Percentiles rank a stretch among this genome's conserved stretches.
Evolutionary conservation across 2,113 vertebrate genomes (phyloP).

Genomic region (Perca schrenkii): DNA sequence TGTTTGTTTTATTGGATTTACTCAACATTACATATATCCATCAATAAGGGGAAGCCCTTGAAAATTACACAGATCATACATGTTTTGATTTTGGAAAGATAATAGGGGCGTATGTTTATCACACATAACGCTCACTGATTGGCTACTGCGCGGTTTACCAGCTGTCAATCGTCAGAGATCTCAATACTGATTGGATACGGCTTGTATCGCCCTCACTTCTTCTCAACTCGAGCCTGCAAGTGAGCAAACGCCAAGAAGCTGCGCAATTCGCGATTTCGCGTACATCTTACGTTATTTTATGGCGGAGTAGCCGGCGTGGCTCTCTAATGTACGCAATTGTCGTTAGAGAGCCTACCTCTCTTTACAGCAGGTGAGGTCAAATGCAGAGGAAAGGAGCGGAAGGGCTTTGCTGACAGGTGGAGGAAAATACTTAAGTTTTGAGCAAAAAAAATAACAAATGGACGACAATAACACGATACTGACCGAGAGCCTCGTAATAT

Average conservation of each 20-base stretch:
- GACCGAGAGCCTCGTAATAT: constrained; percentile 86
- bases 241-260: constrained; percentile 21
- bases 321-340: constrained; percentile 16
- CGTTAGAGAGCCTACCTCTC: constrained; percentile 66
- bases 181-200: constrained; percentile 74
- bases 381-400: constrained; percentile 73
- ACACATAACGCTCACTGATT: constrained; percentile 42
- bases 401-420: constrained; percentile 79
- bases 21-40: background rate
- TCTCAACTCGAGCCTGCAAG: background rate
- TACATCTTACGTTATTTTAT: constrained; percentile 61
- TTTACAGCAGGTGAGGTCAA: constrained; percentile 84
- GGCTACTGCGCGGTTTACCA: constrained; percentile 2
- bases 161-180: constrained; percentile 50
- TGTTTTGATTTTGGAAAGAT: background rate
- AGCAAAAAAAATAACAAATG: constrained; percentile 69
- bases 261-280: constrained; percentile 67
- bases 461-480: constrained; percentile 79
- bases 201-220: background rate
- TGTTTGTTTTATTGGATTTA: background rate
- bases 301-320: background rate
- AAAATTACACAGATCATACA: background rate
- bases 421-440: constrained; percentile 61
- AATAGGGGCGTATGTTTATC: background rate
- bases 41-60: background rate